Evolutionary conservation across 2,888 invertebrate genomes (phyloP).

Genomic region (Ochropleura plecta): DNA sequence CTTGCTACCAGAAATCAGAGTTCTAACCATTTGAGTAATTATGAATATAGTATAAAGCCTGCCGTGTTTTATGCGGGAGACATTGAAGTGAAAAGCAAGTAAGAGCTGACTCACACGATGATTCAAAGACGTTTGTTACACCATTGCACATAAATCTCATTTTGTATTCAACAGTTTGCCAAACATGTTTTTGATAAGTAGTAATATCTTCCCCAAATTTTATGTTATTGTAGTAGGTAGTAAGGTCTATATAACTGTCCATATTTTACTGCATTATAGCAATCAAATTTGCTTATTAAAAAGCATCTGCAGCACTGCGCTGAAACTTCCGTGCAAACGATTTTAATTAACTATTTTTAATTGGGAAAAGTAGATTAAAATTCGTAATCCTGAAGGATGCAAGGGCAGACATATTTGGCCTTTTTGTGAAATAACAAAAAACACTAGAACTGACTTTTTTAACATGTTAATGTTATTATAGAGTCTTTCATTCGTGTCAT

Average conservation of each 20-base stretch:
- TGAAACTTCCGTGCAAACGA: not conserved
- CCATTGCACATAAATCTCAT: not conserved
- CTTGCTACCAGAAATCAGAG: too few species aligned
- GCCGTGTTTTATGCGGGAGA: not conserved
- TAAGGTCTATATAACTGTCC: not conserved
- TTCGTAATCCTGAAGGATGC: slow-evolving; percentile 5
- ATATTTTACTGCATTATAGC: not conserved
- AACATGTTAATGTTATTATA: slow-evolving; percentile 2
- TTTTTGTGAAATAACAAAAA: slow-evolving; percentile 24
- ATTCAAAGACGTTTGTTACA: slow-evolving; percentile 4
- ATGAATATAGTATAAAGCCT: too few species aligned
- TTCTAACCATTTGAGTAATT: too few species aligned
- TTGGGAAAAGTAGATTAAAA: slow-evolving; percentile 39
- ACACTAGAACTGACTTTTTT: slow-evolving; percentile 2
- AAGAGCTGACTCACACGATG: not conserved
- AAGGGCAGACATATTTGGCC: not conserved
- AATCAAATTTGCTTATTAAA: not conserved
- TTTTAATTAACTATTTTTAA: slow-evolving; percentile 21
- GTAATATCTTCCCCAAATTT: not conserved
- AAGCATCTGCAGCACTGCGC: not conserved
- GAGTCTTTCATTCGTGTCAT: slow-evolving; percentile 5
- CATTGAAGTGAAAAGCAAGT: not conserved
- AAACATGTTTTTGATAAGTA: not conserved
- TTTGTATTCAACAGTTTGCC: not conserved
- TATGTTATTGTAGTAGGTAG: not conserved